Evolutionary conservation across 1,140 invertebrate genomes (phyloP).

Genomic region (Ips nitidus): DNA sequence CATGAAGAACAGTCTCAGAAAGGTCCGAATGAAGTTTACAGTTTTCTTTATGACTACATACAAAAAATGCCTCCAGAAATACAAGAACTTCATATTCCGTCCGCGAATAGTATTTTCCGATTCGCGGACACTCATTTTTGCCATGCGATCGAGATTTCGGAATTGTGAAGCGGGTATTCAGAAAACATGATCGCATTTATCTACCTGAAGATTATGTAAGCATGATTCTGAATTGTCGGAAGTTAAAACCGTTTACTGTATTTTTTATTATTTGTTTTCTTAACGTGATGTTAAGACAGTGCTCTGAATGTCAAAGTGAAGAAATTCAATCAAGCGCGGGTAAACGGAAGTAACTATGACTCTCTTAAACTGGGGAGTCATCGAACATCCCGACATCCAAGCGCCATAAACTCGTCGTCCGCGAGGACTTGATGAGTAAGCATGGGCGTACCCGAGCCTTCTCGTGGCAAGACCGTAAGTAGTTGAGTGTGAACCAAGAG

Average conservation of each 20-base stretch:
- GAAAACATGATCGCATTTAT: constrained; percentile 40
- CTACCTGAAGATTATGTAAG: constrained; percentile 38
- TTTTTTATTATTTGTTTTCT: constrained; percentile 49
- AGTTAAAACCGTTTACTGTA: constrained; percentile 36
- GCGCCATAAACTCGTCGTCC: too few relatives aligned
- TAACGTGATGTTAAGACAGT: constrained; percentile 66
- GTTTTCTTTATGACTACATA: constrained; percentile 19
- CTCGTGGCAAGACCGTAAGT: too few relatives aligned
- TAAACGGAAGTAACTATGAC: constrained; percentile 45
- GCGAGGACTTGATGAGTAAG: too few relatives aligned
- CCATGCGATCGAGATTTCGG: constrained; percentile 47
- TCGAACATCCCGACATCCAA: too few relatives aligned
- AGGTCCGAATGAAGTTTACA: constrained; percentile 28
- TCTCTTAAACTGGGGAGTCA: constrained; percentile 14
- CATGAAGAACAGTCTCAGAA: constrained; percentile 29
- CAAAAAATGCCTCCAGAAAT: constrained; percentile 21
- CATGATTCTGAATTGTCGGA: constrained; percentile 37
- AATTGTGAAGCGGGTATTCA: constrained; percentile 38
- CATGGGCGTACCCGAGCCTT: too few relatives aligned
- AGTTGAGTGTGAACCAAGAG: too few relatives aligned
- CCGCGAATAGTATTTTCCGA: constrained; percentile 41
- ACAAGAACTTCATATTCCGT: constrained; percentile 42
- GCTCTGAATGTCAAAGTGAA: constrained; percentile 75
- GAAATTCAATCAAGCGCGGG: constrained; percentile 71
- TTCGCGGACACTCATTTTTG: constrained; percentile 44